Evolutionary conservation across 2,888 invertebrate species (phyloP), one percentile per base, ranked within the genome.

Genomic region (Ischnus inquisitorius): DNA sequence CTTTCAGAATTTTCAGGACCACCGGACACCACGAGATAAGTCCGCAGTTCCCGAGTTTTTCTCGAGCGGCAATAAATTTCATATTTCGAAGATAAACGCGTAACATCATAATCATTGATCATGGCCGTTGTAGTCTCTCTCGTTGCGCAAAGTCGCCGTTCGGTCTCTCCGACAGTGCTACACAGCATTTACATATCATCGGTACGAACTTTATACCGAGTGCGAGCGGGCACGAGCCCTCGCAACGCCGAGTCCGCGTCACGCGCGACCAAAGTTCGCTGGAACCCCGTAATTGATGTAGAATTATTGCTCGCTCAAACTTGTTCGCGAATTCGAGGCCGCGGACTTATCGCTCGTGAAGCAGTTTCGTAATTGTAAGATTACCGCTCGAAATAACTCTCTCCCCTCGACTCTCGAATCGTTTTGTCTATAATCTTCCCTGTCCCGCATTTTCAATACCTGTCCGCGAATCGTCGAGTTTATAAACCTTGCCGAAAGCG

Each of bases 321-420:
- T 78, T 69, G 57, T 77, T 77, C 78, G 72, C 67, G 51, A 83
- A 51, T 83, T 67, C 76, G 76, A 43, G 39, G 39, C 54, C 78
- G 57, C 46, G n/a, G 64, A 81, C 84, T 81, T 65, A 65, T 69
- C 22, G 43, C 62, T 19, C 64, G 57, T 60, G 57, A 69, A 64
- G 78, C 74, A 84, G 68, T 80, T 81, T 78, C 81, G 64, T 78
- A 81, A 84, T 81, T 78, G 64, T 69, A 74, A 69, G 78, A 84
- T 84, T 78, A 74, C 78, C 74, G 67, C 54, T 84, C 54, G 43
- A 84, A 84, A 80, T 46, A 80, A 77, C 68, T 76, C 46, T 14
- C 48, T 14, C 34, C 19, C 51, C 46, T 10, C 14, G 19, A 16
- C 28, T 57, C 48, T 16, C 71, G 19, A 41, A 72, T 62, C 54